phyloP scores from a whole-genome alignment of 2,797 vertebrate genomes.

The Neosilurus hyrtlii region DNA sequence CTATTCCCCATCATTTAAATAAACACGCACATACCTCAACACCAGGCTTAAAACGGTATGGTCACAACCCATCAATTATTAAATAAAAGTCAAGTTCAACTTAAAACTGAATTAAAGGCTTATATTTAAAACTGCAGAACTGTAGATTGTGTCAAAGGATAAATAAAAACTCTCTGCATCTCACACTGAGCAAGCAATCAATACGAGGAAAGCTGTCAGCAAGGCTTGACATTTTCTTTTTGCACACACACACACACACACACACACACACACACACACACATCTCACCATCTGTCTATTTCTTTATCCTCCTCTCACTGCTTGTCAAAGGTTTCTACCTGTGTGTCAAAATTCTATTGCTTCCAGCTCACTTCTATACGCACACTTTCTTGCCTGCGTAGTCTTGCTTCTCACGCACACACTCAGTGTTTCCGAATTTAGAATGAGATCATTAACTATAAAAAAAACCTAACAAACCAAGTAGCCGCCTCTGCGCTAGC shows the following conservation, averaged over 20 bases:
- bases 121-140: not conserved
- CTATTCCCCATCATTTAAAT: not conserved
- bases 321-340: not conserved
- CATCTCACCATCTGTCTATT: not conserved
- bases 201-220: not conserved
- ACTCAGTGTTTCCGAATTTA: not conserved
- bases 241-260: not conserved
- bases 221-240: conserved; percentile 19
- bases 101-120: conserved; percentile 12
- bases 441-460: not conserved
- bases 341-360: not conserved
- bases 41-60: not conserved
- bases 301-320: not conserved
- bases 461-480: too few relatives aligned
- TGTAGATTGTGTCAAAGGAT: not conserved
- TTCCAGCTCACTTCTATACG: not conserved
- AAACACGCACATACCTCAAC: not conserved
- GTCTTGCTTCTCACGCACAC: not conserved
- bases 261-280: not conserved
- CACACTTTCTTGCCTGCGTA: not conserved
- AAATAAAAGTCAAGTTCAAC: not conserved
- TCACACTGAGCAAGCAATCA: not conserved
- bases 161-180: not conserved
- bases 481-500: too few relatives aligned
- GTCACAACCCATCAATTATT: not conserved